These are phyloP conservation scores for Thera obeliscata DNA, from an alignment of 2,888 invertebrate genomes.

Conservation along the genomic window DNA sequence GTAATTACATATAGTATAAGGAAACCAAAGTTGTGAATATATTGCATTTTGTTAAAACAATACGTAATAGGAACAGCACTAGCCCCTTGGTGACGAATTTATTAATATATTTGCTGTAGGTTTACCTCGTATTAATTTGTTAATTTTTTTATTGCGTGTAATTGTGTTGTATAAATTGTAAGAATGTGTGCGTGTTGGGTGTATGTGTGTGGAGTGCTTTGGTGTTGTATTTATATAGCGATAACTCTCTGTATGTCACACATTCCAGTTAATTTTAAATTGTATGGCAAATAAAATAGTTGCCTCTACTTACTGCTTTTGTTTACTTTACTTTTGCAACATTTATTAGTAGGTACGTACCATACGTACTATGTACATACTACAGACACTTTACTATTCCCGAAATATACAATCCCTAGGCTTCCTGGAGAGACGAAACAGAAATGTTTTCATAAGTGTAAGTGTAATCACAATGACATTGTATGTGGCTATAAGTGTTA, in stretches of 20 bases:
- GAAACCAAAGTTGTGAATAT: constrained; percentile 22
- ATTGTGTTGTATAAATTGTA: constrained; percentile 34
- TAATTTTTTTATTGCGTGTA: constrained; percentile 35
- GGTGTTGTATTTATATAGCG: constrained; percentile 55
- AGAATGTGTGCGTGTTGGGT: constrained; percentile 32
- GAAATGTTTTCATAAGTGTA: too few relatives aligned
- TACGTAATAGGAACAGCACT: constrained; percentile 37
- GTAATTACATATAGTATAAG: constrained; percentile 4
- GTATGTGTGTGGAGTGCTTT: constrained; percentile 31
- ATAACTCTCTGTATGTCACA: constrained; percentile 46
- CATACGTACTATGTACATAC: too few relatives aligned
- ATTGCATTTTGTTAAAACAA: constrained; percentile 35
- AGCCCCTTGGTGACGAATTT: constrained; percentile 60
- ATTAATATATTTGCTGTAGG: constrained; percentile 55
- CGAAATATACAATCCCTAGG: too few relatives aligned
- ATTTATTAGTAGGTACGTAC: not conserved
- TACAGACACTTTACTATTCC: too few relatives aligned
- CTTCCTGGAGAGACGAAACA: too few relatives aligned
- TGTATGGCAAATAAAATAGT: constrained; percentile 50
- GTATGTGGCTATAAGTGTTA: too few relatives aligned
- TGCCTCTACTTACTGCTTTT: constrained; percentile 37
- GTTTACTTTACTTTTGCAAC: constrained; percentile 18
- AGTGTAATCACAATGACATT: too few relatives aligned
- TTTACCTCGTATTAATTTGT: constrained; percentile 28
- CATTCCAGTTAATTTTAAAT: constrained; percentile 47